These are phyloP conservation scores for Polylopha cassiicola DNA, from an alignment of 2,888 invertebrate genomes.

Conservation along the genomic window DNA sequence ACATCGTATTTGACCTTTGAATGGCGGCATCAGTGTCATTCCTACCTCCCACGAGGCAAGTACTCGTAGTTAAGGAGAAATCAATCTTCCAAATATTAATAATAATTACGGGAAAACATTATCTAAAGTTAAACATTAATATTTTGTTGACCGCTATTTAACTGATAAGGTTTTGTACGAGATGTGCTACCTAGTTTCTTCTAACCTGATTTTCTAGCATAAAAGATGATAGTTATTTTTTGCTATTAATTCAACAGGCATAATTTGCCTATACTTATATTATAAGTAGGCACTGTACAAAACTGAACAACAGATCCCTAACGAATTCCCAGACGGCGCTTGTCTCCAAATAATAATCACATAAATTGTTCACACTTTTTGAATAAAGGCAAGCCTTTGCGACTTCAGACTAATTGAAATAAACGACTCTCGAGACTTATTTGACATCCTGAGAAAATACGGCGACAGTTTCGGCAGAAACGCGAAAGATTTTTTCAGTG, in stretches of 20 bases:
- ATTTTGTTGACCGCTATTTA: too few relatives aligned
- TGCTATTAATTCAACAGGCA: too few relatives aligned
- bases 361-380: conserved; percentile 44
- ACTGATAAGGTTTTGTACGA: too few relatives aligned
- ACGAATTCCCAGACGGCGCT: conserved; percentile 27
- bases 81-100: too few relatives aligned
- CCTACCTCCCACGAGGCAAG: conserved; percentile 9
- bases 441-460: conserved; percentile 21
- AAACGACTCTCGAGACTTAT: conserved; percentile 42
- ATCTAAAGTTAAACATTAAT: too few relatives aligned
- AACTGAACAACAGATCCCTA: conserved; percentile 21
- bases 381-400: conserved; percentile 36
- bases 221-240: too few relatives aligned
- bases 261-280: too few relatives aligned
- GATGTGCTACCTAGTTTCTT: too few relatives aligned
- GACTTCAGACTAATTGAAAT: conserved; percentile 54
- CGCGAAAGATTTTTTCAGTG: not conserved
- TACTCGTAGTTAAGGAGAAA: too few relatives aligned
- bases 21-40: conserved; percentile 25
- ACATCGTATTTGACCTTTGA: conserved; percentile 29
- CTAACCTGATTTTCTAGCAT: too few relatives aligned
- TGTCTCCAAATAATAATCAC: conserved; percentile 33
- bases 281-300: too few relatives aligned
- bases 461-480: conserved; percentile 3
- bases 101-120: too few relatives aligned